phyloP scores from a whole-genome alignment of 2,797 vertebrate species.

The Oceanodroma leucorhoa region DNA sequence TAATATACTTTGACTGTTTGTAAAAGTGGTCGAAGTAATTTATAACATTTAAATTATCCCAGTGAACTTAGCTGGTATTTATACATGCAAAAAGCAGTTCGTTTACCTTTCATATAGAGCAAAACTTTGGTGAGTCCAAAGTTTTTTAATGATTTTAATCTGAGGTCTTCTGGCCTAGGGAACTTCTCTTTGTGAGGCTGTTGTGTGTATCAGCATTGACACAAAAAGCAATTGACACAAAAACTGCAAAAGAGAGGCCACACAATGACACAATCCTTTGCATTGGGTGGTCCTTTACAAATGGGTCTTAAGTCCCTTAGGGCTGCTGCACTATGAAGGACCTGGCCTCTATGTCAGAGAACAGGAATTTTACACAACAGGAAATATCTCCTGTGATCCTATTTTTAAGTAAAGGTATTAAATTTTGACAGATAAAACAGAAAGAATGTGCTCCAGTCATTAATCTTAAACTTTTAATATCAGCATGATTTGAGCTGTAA shows the following conservation, averaged over 20 bases:
- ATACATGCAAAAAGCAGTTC: background rate
- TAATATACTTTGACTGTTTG: background rate
- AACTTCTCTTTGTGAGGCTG: background rate
- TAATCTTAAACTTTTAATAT: background rate
- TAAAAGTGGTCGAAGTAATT: background rate
- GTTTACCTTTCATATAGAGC: background rate
- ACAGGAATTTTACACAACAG: background rate
- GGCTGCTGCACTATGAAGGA: background rate
- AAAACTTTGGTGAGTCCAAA: background rate
- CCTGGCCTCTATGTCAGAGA: background rate
- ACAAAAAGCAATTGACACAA: background rate
- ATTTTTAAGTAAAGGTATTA: background rate
- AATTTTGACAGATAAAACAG: background rate
- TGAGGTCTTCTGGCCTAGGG: background rate
- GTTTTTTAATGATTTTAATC: no score
- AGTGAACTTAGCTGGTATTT: background rate
- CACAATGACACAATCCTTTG: background rate
- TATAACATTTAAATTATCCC: background rate
- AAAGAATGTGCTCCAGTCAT: background rate
- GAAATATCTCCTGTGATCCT: background rate
- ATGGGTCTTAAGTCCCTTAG: background rate
- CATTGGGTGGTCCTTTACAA: background rate
- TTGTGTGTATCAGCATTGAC: background rate
- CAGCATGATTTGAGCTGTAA: background rate
- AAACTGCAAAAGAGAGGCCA: background rate